Base-by-base conservation (phyloP, 2,113 vertebrate species). In the Cavia aperea region DNA sequence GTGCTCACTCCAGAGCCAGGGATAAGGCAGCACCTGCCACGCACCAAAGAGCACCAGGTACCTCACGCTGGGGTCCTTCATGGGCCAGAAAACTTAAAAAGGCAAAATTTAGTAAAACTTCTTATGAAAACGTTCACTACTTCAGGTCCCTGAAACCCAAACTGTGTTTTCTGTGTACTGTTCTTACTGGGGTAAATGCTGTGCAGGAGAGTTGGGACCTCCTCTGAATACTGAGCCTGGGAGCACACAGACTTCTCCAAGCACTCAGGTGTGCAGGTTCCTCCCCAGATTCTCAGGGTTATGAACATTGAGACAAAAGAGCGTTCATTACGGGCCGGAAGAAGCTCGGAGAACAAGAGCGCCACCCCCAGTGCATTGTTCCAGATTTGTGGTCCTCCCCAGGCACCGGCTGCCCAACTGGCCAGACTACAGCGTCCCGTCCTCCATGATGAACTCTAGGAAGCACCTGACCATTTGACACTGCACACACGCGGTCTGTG, bases 281-380 rank as follows among this genome's bases (percentile, higher is more conserved):
- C 12, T 12, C 63, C 8, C n/a, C 9, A 2, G 7, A 2, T 1
- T 43, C 36, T 46, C 62, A 39, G 49, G 51, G n/a, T 15, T 7
- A 15, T 19, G 33, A 66, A 24, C 11, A 9, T 1, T 14, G 12
- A 54, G 12, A 39, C 29, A 26, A 14, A 73, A 46, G 6, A 5
- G 6, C 2, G 6, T 26, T 2, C 6, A 29, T 0, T 4, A 0
- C 13, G 1, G 7, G 7, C 54, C 9, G 21, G 9, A 10, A 75
- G 65, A 82, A 73, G n/a, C 19, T 4, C 5, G 0, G 1, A 21
- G 70, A 51, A 49, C 33, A 5, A 1, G 0, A 13, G 11, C 4
- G 0, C 4, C 23, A 29, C 70, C 7, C 4, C 0, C 1, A 8
- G 2, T 0, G 1, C 12, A 2, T 11, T 10, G 6, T 8, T 2